Evolutionary conservation across 1,140 invertebrate species (phyloP), one percentile per base, ranked within the genome.

Genomic region (Brevipalpus yothersi): DNA sequence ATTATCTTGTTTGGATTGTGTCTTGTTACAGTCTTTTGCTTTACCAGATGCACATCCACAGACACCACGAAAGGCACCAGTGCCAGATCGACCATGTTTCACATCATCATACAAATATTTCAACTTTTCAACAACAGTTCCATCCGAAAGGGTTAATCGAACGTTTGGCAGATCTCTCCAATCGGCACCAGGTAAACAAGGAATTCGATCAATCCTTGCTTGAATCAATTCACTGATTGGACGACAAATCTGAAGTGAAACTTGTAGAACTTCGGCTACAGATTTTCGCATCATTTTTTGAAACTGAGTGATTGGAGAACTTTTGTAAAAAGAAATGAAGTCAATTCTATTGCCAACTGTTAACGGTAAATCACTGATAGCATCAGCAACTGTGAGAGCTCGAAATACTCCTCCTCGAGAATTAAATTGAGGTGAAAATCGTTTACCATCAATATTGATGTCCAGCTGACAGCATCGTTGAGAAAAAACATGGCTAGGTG

Each of bases 161-260:
- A 84, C 78, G 67, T 90, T 90, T 0, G 86, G 86, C 10, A 91
- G 71, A 72, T 88, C 84, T 59, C 86, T 75, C 86, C 86, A 91
- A 69, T 91, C 86, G 8, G 83, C 81, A 12, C 84, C 85, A 13
- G 77, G 77, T 13, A 72, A 74, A 2, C 77, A 78, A 19, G 86
- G 86, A 61, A 89, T 81, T 62, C 84, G 73, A 43, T 75, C 72
- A 65, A 91, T 87, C 54, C 86, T 75, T 4, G 82, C 82, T 67
- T 81, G 80, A 5, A 86, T 82, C 15, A 89, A 68, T 1, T 81
- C 75, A 45, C 79, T 79, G 82, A 89, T 85, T 62, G 86, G 81
- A 69, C 88, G 89, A 66, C 84, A 88, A 62, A 87, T 80, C 65
- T 91, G 86, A 70, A 89, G 85, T 9, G 75, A 70, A 12, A 86